Base-by-base conservation (phyloP, 2,888 invertebrate genomes). In the Harmothoe impar region DNA sequence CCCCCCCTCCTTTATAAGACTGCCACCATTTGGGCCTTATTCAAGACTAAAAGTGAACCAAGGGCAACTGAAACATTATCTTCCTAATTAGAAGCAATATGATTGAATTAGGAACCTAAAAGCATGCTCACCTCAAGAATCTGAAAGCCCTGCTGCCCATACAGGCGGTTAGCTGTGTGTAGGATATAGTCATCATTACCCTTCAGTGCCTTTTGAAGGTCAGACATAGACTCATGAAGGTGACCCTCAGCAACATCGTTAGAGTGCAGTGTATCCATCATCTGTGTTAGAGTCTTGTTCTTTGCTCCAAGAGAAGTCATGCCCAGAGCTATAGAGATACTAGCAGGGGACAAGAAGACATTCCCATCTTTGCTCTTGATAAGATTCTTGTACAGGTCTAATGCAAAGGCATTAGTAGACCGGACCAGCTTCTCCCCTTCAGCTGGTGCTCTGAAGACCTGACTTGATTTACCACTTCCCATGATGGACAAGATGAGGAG, bases 241-340 rank as follows among this genome's bases (percentile, higher is more conserved):
- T 91, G 52, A 29, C 91, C 91, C 0, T 33, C 23, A 31, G 90
- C 89, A n/a, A 91, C 81, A 84, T 91, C 89, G 0, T 88, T 29
- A 7, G 90, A 52, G 51, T 92, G 92, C 62, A 94, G 78, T 23
- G 92, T 93, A 43, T 92, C 91, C 31, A 91, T 91, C 94, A 96
- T 94, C 91, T 95, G 94, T 72, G 91, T 89, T 29, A 93, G 93
- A 12, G 96, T 96, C 31, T 94, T 92, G 3, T 94, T 94, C 81
- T 92, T 93, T n/a, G 96, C 95, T 17, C 96, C 96, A 12, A 94
- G 93, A 54, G 94, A 94, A 25, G 95, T 94, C 95, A 96, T 95
- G 52, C 95, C 94, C 91, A 96, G 92, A n/a, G 95, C 96, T 25
- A 94, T 93, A 54, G 94, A 94, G 52, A 96, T 94, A 91, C 96